Conservation (phyloP, 30 jellyfish, hydroid and myxozoan genomes). For the Turritopsis dohrnii region DNA sequence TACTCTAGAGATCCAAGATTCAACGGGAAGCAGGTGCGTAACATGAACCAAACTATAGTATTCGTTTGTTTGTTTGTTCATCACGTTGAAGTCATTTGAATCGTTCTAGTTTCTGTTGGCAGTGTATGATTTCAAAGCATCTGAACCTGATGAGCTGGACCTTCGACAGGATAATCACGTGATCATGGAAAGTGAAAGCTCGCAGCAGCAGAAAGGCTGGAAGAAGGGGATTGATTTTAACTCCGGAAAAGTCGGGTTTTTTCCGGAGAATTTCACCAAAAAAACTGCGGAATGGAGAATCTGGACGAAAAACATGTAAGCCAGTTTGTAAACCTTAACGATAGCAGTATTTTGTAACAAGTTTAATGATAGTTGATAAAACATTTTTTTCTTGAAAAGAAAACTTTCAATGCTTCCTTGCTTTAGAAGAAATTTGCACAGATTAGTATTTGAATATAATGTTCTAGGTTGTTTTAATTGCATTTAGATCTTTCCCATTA, state of each 20-base stretch:
- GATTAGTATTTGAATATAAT: too few relatives aligned
- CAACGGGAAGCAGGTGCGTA: constrained; percentile 48
- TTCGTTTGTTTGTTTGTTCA: too few relatives aligned
- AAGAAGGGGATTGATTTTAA: constrained; percentile 64
- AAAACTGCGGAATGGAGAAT: constrained; percentile 77
- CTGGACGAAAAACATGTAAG: constrained; percentile 91
- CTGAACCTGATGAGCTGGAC: constrained; percentile 53
- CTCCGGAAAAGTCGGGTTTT: constrained; percentile 77
- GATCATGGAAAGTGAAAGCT: constrained; percentile 35
- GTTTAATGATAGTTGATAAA: too few relatives aligned
- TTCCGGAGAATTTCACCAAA: constrained; percentile 82
- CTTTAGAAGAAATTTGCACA: too few relatives aligned
- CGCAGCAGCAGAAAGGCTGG: constrained; percentile 71
- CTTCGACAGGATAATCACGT: constrained; percentile 65
- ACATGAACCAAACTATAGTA: too few relatives aligned
- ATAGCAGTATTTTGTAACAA: too few relatives aligned
- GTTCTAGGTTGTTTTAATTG: too few relatives aligned
- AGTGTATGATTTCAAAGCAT: constrained; percentile 47
- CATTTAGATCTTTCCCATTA: constrained; percentile 11
- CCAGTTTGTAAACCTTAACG: too few relatives aligned
- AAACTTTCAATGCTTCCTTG: too few relatives aligned
- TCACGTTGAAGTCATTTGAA: too few relatives aligned
- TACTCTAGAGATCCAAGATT: constrained; percentile 73
- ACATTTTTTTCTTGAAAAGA: too few relatives aligned
- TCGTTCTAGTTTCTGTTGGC: constrained; percentile 57